phyloP scores from a whole-genome alignment of 2,113 vertebrate genomes.

The Callipepla californica region DNA sequence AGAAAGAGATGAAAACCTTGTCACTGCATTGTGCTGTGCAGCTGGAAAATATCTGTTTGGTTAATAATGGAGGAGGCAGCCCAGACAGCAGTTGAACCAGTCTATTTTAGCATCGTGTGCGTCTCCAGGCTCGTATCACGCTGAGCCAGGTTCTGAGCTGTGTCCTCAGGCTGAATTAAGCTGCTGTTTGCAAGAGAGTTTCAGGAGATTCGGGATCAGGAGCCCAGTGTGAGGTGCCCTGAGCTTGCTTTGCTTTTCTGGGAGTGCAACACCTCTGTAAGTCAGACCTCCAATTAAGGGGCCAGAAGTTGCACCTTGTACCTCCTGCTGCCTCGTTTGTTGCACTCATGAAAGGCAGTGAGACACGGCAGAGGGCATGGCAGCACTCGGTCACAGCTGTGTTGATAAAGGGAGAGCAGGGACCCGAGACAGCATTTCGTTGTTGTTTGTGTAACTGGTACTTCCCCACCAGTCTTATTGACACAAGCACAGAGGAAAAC shows the following conservation, averaged over 20 bases:
- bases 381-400: accelerated
- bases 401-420: not conserved
- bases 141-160: not conserved
- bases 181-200: not conserved
- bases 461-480: not conserved
- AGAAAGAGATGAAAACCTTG: not conserved
- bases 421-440: not conserved
- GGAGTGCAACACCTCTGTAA: not conserved
- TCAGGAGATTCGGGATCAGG: not conserved
- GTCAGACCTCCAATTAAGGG: not conserved
- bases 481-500: not conserved
- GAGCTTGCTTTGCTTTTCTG: not conserved
- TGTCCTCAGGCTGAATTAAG: not conserved
- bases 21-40: not conserved
- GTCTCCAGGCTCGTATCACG: not conserved
- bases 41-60: not conserved
- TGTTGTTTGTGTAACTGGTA: not conserved
- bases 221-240: not conserved
- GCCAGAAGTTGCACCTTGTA: not conserved
- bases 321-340: not conserved
- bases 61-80: not conserved
- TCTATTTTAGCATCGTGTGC: not conserved
- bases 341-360: accelerated
- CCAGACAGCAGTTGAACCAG: not conserved
- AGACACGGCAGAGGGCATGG: not conserved